phyloP scores from a whole-genome alignment of 2,888 invertebrate genomes.

The Drepanosiphum platanoidis region DNA sequence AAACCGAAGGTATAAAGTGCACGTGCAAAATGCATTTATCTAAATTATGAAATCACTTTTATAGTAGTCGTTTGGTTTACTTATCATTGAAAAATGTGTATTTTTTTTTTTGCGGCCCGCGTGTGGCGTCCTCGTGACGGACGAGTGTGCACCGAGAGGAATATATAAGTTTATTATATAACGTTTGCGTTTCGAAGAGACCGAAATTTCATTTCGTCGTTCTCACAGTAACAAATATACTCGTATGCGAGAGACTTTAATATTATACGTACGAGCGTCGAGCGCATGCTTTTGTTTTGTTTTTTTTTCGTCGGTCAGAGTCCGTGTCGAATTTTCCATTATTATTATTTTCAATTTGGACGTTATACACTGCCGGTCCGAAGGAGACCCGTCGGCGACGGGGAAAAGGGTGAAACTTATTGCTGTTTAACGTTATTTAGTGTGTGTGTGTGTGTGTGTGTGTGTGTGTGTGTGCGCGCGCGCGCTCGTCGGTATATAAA shows the following conservation, averaged over 20 bases:
- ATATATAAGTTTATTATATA: no score
- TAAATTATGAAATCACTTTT: no score
- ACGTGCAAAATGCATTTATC: no score
- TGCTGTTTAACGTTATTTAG: slow-evolving; percentile 25
- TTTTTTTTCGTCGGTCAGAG: neutral
- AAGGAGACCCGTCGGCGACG: neutral
- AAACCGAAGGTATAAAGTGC: no score
- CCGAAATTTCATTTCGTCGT: neutral
- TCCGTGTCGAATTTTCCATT: slow-evolving; percentile 13
- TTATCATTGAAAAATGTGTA: no score
- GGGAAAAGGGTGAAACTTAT: slow-evolving; percentile 43
- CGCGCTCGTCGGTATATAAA: no score
- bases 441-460: neutral
- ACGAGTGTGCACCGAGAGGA: no score
- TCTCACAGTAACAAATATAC: neutral
- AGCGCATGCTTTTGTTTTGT: neutral
- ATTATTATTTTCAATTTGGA: slow-evolving; percentile 17
- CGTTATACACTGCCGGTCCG: neutral
- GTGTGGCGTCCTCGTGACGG: no score
- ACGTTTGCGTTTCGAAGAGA: neutral
- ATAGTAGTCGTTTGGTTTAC: no score
- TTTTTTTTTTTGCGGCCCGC: no score
- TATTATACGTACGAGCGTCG: neutral
- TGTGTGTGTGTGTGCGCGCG: neutral
- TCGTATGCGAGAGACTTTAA: neutral